These are phyloP conservation scores for Coendou prehensilis DNA, from an alignment of 2,797 vertebrate species.

Conservation along the genomic window DNA sequence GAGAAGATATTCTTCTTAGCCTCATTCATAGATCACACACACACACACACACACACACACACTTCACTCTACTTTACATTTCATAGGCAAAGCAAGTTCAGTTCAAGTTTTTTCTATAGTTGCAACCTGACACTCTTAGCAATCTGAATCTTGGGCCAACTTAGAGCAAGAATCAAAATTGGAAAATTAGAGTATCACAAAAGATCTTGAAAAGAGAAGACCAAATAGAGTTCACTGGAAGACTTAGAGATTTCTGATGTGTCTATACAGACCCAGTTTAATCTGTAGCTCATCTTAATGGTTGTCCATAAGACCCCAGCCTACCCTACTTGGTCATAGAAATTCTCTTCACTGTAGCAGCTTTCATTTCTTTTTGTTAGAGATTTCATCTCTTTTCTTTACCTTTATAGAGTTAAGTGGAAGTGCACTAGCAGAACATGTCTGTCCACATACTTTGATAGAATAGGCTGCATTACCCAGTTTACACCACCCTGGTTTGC, in stretches of 20 bases:
- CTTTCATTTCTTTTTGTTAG: not conserved
- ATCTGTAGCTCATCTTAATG: not conserved
- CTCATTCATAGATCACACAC: not conserved
- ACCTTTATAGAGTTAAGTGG: not conserved
- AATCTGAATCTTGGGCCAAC: constrained; percentile 42
- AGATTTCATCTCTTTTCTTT: not conserved
- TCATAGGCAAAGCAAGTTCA: constrained; percentile 28
- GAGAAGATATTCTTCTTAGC: constrained; percentile 2
- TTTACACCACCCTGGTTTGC: not conserved
- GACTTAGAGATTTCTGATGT: not conserved
- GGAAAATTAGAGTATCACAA: not conserved
- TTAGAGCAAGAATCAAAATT: constrained; percentile 43
- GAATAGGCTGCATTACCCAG: not conserved
- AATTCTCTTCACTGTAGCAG: not conserved
- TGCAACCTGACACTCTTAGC: not conserved
- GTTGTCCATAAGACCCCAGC: not conserved
- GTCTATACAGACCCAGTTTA: not conserved
- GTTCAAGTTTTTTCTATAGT: constrained; percentile 28
- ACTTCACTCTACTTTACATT: not conserved
- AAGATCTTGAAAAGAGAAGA: not conserved
- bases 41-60: not conserved
- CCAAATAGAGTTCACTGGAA: not conserved
- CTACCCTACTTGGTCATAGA: not conserved
- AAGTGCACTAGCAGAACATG: not conserved
- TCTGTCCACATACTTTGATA: not conserved